Percentiles rank a stretch among this genome's conserved stretches.
These are phyloP conservation scores for Hymenochirus boettgeri DNA, from an alignment of 2,113 vertebrate genomes.

Conservation along the genomic window DNA sequence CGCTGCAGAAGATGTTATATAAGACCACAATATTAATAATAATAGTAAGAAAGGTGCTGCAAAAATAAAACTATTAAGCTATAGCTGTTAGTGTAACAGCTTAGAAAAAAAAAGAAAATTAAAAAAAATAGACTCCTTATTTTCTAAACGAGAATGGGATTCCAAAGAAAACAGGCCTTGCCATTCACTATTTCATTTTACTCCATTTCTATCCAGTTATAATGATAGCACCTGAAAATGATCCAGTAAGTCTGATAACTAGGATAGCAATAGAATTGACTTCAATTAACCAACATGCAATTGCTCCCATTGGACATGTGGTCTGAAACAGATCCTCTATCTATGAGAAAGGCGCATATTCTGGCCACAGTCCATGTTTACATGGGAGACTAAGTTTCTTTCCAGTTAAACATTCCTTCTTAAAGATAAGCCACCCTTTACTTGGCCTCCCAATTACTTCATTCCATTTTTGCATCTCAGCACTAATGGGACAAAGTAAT, in stretches of 20 bases:
- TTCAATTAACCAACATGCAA: conserved; percentile 37
- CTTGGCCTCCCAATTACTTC: conserved; percentile 32
- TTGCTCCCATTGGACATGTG: conserved; percentile 21
- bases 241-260: conserved; percentile 34
- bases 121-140: background rate
- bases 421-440: conserved; percentile 31
- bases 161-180: conserved; percentile 15
- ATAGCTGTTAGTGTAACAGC: no score
- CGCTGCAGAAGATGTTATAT: no score
- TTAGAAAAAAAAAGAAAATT: no score
- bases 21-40: no score
- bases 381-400: conserved; percentile 38
- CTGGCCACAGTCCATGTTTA: conserved; percentile 38
- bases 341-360: conserved; percentile 35
- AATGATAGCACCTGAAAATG: conserved; percentile 31
- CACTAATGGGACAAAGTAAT: background rate
- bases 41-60: no score
- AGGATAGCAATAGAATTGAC: conserved; percentile 34
- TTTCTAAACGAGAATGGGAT: background rate
- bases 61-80: no score
- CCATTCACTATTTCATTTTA: conserved; percentile 24
- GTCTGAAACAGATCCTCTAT: conserved; percentile 34
- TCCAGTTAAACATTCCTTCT: conserved; percentile 35
- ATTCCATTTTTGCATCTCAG: conserved; percentile 1
- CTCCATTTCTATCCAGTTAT: conserved; percentile 20